phyloP scores from a whole-genome alignment of 1,140 invertebrate species.

The Lerema accius region DNA sequence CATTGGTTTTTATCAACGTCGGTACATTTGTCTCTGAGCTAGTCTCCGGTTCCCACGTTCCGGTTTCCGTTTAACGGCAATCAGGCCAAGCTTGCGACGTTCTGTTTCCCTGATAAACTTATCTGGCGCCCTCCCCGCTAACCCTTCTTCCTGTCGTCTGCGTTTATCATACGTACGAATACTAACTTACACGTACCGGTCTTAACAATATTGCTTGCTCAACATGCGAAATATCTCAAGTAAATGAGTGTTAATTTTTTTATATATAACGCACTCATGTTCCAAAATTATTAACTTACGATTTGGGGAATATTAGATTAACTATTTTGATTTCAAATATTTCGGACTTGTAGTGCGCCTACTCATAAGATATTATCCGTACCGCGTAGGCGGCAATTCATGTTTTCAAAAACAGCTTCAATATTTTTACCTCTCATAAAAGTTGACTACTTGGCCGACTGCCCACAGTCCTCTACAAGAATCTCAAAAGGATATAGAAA shows the following conservation, averaged over 20 bases:
- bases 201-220: no score
- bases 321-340: not conserved
- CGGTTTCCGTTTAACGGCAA: constrained; percentile 75
- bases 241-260: no score
- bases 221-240: no score
- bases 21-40: constrained; percentile 50
- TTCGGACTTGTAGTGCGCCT: not conserved
- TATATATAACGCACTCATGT: no score
- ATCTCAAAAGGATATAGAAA: constrained; percentile 69
- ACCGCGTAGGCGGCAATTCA: constrained; percentile 39
- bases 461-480: constrained; percentile 61
- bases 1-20: constrained; percentile 19
- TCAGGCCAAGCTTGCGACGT: constrained; percentile 72
- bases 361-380: constrained; percentile 12
- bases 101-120: constrained; percentile 81
- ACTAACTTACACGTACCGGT: constrained; percentile 37
- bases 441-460: constrained; percentile 72
- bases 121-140: constrained; percentile 55
- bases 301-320: no score
- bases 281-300: no score
- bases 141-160: constrained; percentile 54
- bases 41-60: constrained; percentile 63
- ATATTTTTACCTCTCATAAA: constrained; percentile 68
- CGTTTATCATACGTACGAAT: constrained; percentile 72
- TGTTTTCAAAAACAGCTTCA: constrained; percentile 54